phyloP scores from a whole-genome alignment of 2,888 invertebrate genomes.

The Cephus rjabovi region DNA sequence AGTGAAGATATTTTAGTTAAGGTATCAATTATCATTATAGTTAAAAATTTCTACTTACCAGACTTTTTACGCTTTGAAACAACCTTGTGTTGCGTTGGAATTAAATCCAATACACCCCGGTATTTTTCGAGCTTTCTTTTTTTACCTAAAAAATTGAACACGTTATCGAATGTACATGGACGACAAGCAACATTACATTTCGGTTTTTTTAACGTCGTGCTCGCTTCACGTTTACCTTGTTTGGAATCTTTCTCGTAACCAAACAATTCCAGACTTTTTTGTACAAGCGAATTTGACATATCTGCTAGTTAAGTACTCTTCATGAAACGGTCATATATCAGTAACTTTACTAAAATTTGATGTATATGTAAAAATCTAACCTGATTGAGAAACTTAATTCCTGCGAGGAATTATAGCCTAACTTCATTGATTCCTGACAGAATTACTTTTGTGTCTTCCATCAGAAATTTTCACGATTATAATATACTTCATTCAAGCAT shows the following conservation, averaged over 20 bases:
- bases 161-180: too few species aligned
- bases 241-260: conserved; percentile 58
- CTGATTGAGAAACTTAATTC: too few species aligned
- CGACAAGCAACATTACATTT: too few species aligned
- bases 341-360: too few species aligned
- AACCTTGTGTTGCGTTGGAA: conserved; percentile 54
- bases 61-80: conserved; percentile 48
- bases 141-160: background rate
- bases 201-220: too few species aligned
- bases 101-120: conserved; percentile 54
- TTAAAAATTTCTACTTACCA: conserved; percentile 34
- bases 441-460: too few species aligned
- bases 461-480: too few species aligned
- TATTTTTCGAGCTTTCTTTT: conserved; percentile 43
- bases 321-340: too few species aligned
- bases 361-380: too few species aligned
- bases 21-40: background rate
- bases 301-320: conserved; percentile 26
- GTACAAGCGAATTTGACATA: conserved; percentile 72
- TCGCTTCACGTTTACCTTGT: conserved; percentile 34
- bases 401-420: too few species aligned
- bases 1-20: conserved; percentile 19
- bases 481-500: too few species aligned
- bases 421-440: too few species aligned
- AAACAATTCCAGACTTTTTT: conserved; percentile 71